Conservation (phyloP, 2,113 vertebrate genomes). For the Plotosus lineatus region DNA sequence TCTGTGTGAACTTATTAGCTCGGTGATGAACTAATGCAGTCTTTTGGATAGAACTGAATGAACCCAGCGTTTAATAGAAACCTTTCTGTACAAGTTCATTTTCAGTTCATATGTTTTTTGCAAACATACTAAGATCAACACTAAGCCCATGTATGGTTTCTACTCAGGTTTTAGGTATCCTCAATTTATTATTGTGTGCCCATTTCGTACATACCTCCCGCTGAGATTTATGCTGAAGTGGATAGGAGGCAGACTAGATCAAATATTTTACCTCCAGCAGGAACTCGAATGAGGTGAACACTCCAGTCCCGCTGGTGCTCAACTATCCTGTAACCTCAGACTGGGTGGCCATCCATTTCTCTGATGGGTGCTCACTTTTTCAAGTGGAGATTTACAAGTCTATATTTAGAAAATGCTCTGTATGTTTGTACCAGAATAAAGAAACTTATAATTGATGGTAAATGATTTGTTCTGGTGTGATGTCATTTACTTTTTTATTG, state of each 20-base stretch:
- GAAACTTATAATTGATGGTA: slow-evolving; percentile 61
- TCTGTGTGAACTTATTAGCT: slow-evolving; percentile 30
- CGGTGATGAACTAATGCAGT: background rate
- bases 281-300: slow-evolving; percentile 23
- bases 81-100: slow-evolving; percentile 25
- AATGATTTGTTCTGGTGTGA: slow-evolving; percentile 11
- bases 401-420: slow-evolving; percentile 65
- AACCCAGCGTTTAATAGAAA: slow-evolving; percentile 5
- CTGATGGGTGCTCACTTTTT: slow-evolving; percentile 39
- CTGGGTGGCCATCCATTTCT: slow-evolving; percentile 35
- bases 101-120: slow-evolving; percentile 29
- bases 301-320: slow-evolving; percentile 34
- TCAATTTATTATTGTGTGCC: slow-evolving; percentile 24
- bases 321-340: slow-evolving; percentile 15
- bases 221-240: slow-evolving; percentile 35
- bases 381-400: slow-evolving; percentile 57
- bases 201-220: slow-evolving; percentile 36
- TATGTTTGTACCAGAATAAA: slow-evolving; percentile 67
- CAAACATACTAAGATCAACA: slow-evolving; percentile 30
- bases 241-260: slow-evolving; percentile 18
- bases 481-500: background rate
- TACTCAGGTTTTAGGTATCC: slow-evolving; percentile 51
- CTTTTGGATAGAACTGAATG: slow-evolving; percentile 25
- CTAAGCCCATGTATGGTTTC: slow-evolving; percentile 39
- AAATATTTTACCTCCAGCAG: slow-evolving; percentile 9